Percentiles rank a stretch among this genome's conserved stretches.
Conservation (phyloP, 2,797 vertebrate genomes). For the Macropus fuliginosus region DNA sequence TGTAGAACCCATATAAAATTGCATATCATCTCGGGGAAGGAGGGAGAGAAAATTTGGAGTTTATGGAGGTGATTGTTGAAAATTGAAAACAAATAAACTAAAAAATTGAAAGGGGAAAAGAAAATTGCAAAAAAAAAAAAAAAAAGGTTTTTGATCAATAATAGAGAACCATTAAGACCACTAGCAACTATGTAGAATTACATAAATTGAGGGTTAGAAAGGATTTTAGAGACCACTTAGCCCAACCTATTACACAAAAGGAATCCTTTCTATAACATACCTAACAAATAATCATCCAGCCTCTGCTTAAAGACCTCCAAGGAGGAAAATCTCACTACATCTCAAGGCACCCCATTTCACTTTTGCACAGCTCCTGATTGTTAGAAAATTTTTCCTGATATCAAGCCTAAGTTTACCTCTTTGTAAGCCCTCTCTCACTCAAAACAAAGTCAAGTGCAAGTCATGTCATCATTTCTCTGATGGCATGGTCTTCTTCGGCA, state of each 20-base stretch:
- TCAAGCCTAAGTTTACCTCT: not conserved
- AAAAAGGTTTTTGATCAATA: not conserved
- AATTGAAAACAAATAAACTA: no score
- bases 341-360: not conserved
- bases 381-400: not conserved
- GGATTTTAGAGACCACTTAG: not conserved
- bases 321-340: not conserved
- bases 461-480: no score
- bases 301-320: not conserved
- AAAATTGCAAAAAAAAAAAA: no score
- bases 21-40: no score
- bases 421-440: not conserved
- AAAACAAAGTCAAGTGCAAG: no score
- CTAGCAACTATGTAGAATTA: not conserved
- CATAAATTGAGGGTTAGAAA: not conserved
- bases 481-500: no score
- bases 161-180: not conserved
- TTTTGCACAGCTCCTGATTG: not conserved
- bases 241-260: not conserved
- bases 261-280: not conserved
- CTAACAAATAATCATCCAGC: not conserved
- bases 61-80: no score
- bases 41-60: no score
- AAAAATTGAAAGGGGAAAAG: no score
- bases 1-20: no score